Evolutionary conservation across 2,113 vertebrate genomes (phyloP), one percentile per base, ranked within the genome.

Genomic region (Mixornis gularis): DNA sequence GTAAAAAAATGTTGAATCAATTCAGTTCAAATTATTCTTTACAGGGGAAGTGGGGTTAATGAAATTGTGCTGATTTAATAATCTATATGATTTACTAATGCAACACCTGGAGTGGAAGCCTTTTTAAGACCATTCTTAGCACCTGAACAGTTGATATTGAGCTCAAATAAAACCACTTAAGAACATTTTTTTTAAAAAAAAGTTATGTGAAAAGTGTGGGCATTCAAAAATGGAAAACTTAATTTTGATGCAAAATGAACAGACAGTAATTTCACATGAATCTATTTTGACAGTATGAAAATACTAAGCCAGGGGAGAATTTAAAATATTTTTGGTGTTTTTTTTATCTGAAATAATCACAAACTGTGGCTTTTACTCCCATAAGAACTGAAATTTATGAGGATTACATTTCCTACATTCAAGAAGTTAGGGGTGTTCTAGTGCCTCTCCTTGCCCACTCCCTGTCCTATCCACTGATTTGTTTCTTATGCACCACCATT

Each of bases 401-500:
- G 30, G 8, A 3, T 83, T 60, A 4, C 49, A 22, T 52, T 70
- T 56, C 44, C 40, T 79, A 19, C 24, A 69, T 77, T 38, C 27
- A 52, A n/a, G 22, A 77, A 53, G 1, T 44, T n/a, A 17, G 3
- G 5, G 1, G 1, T 19, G 7, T 56, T 56, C 32, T 51, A 51
- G 7, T 30, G 8, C 7, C 52, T 49, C 32, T 73, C 15, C 16
- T 62, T 66, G 58, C 4, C 13, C 4, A 1, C 3, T 5, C 6
- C 21, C 7, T 43, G 1, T 4, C 17, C 8, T 3, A 0, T 6
- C 8, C 48, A 30, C 5, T 58, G 70, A 32, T 6, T 59, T 52
- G 5, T 19, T 52, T 84, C 22, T 27, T n/a, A n/a, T 17, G 2
- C 48, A 27, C 1, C 34, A 34, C 24, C 7, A 38, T 49, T 58